Conservation (phyloP, 2,113 vertebrate genomes). For the Misgurnus mizolepis region DNA sequence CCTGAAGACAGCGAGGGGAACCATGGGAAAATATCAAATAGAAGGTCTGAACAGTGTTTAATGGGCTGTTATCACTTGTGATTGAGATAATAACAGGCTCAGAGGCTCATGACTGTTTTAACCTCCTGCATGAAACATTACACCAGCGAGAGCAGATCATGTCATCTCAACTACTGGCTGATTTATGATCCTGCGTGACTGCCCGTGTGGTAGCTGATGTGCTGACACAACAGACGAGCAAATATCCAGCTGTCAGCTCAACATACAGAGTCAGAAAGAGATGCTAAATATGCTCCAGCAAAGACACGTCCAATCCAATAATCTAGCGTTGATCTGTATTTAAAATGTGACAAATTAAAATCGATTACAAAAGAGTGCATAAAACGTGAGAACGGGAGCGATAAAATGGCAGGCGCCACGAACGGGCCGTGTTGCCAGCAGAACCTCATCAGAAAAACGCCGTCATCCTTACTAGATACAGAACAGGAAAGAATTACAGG, state of each 20-base stretch:
- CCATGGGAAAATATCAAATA: constrained; percentile 40
- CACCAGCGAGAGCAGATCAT: constrained; percentile 36
- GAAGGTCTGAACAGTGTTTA: constrained; percentile 23
- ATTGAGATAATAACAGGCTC: constrained; percentile 49
- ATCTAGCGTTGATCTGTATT: no score
- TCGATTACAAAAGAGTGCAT: no score
- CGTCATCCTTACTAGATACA: not conserved
- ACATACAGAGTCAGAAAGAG: not conserved
- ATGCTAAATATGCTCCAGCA: no score
- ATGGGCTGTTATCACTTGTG: constrained; percentile 35
- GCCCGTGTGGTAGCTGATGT: constrained; percentile 43
- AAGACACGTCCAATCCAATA: no score
- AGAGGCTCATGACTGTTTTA: constrained; percentile 39
- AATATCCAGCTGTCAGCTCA: constrained; percentile 47
- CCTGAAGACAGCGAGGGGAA: not conserved
- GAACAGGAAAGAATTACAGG: constrained; percentile 19
- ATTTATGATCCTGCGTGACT: constrained; percentile 46
- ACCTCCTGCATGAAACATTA: constrained; percentile 43
- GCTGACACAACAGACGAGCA: constrained; percentile 33
- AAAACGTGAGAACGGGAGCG: no score
- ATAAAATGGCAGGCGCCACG: constrained; percentile 21
- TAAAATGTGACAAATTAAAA: no score
- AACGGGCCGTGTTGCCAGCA: not conserved
- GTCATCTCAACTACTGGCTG: constrained; percentile 42
- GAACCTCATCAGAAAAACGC: constrained; percentile 9